These are phyloP conservation scores for Manacus vitellinus DNA, from an alignment of 2,113 vertebrate species.

Conservation along the genomic window DNA sequence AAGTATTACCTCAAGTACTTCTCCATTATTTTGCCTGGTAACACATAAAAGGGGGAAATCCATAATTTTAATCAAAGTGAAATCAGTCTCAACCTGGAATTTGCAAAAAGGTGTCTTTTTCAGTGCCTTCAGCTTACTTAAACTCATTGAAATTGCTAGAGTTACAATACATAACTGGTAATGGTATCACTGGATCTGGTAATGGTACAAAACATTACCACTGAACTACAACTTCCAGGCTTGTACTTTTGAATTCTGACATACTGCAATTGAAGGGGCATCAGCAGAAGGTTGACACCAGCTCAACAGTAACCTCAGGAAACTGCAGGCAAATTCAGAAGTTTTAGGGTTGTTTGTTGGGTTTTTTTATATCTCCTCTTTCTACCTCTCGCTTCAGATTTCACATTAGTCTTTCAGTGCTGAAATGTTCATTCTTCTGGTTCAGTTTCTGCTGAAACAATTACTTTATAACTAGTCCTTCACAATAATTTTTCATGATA, in stretches of 20 bases:
- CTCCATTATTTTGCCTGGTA: not conserved
- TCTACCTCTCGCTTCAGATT: not conserved
- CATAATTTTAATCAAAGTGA: not conserved
- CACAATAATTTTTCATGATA: constrained; percentile 48
- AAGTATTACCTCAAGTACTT: not conserved
- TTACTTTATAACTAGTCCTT: constrained; percentile 39
- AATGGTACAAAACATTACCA: not conserved
- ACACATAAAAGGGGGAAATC: not conserved
- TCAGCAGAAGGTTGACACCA: not conserved
- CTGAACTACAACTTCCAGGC: not conserved
- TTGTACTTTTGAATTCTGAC: not conserved
- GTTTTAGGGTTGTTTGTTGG: not conserved
- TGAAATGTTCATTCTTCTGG: not conserved
- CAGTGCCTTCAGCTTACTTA: not conserved
- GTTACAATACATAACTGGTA: not conserved
- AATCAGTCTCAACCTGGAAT: not conserved
- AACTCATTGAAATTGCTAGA: not conserved
- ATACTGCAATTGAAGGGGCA: not conserved
- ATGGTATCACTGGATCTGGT: not conserved
- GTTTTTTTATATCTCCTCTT: not conserved
- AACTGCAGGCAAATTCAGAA: not conserved
- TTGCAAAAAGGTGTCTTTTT: not conserved
- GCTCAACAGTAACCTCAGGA: not conserved
- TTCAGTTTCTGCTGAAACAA: constrained; percentile 42
- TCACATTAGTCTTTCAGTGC: not conserved